Percentiles rank a stretch among this genome's conserved stretches.
phyloP scores from a whole-genome alignment of 1,140 invertebrate species.

The Marisa cornuarietis region DNA sequence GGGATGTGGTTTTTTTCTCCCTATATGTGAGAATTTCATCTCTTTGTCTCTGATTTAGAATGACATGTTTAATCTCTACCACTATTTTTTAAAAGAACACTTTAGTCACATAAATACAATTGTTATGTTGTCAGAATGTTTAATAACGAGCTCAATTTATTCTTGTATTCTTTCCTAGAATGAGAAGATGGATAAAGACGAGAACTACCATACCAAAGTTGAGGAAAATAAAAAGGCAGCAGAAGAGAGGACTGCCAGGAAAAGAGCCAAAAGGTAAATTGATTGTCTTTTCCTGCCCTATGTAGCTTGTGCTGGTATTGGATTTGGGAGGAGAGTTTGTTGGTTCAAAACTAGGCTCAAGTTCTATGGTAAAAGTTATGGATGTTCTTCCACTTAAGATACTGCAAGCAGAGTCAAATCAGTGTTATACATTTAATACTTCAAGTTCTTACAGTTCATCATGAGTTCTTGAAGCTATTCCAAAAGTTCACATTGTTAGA shows the following conservation, averaged over 20 bases:
- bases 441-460: too few species aligned
- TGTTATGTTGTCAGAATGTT: not conserved
- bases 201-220: slow-evolving; percentile 83
- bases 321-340: too few species aligned
- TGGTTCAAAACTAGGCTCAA: too few species aligned
- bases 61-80: not conserved
- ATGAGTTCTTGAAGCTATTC: too few species aligned
- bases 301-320: too few species aligned
- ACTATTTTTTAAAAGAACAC: not conserved
- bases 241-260: slow-evolving; percentile 73
- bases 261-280: slow-evolving; percentile 61
- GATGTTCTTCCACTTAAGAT: too few species aligned
- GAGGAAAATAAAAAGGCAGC: slow-evolving; percentile 80
- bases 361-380: too few species aligned
- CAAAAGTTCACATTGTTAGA: too few species aligned
- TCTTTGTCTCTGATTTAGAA: not conserved
- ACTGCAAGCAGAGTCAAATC: too few species aligned
- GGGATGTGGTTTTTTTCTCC: too few species aligned
- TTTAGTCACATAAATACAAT: not conserved
- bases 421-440: too few species aligned
- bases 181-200: slow-evolving; percentile 77
- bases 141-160: not conserved
- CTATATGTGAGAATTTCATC: not conserved
- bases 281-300: too few species aligned
- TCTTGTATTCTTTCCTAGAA: not conserved